These are phyloP conservation scores for Prietella phreatophila DNA, from an alignment of 2,113 vertebrate species.

Conservation along the genomic window DNA sequence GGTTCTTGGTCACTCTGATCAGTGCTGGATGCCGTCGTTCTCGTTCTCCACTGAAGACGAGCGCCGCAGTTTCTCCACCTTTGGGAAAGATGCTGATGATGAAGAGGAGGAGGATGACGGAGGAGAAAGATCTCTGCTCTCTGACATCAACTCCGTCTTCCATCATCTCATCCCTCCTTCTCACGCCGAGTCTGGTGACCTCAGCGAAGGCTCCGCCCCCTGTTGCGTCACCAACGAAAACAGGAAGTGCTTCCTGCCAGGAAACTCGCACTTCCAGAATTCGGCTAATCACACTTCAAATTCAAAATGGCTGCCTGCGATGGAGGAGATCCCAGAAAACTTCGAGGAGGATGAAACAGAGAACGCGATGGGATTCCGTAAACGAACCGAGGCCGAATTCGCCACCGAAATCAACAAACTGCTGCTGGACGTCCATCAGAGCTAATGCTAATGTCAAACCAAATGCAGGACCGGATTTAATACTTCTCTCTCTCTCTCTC, in stretches of 20 bases:
- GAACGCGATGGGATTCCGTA: constrained; percentile 75
- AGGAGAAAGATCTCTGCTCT: constrained; percentile 80
- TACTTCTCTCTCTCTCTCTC: constrained; percentile 10
- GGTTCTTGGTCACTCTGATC: constrained; percentile 93
- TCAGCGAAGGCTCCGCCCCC: constrained; percentile 41
- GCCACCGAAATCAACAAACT: constrained; percentile 97
- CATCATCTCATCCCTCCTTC: constrained; percentile 88
- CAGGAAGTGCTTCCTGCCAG: constrained; percentile 80
- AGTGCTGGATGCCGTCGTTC: constrained; percentile 97
- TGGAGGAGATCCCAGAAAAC: constrained; percentile 99
- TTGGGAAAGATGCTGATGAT: constrained; percentile 84
- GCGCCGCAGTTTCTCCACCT: constrained; percentile 89
- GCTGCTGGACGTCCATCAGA: constrained; percentile 91
- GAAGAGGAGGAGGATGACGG: constrained; percentile 66
- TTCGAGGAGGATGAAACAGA: constrained; percentile 97
- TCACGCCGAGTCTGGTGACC: constrained; percentile 79
- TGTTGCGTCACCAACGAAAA: constrained; percentile 78
- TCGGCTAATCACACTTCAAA: constrained; percentile 69
- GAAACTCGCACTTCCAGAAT: constrained; percentile 90
- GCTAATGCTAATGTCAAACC: background rate
- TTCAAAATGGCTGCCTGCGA: constrained; percentile 96
- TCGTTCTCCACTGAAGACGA: constrained; percentile 88
- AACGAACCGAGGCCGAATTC: constrained; percentile 84
- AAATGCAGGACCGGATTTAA: background rate
- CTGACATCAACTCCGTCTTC: constrained; percentile 96